Evolutionary conservation across 2,888 invertebrate species (phyloP), one percentile per base, ranked within the genome.

Genomic region (Stomorhina lunata): DNA sequence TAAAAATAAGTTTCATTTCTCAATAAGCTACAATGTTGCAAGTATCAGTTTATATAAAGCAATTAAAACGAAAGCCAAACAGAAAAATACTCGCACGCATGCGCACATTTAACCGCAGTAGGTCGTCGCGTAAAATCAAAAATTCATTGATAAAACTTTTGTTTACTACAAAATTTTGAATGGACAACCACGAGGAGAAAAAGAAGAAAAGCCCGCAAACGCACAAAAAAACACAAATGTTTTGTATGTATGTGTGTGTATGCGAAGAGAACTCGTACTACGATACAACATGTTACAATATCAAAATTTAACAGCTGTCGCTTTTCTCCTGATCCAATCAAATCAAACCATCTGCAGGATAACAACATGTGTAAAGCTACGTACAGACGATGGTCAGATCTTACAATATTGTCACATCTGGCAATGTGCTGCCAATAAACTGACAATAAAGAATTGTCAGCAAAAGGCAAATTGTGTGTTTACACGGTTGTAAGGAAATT

Each of bases 81-180:
- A 29, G 27, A 37, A 61, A 9, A 10, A 9, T 37, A 53, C 22
- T 63, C 77, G 79, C 65, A 72, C 72, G 76, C 66, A 66, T 65
- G 57, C 43, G 57, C 15, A 15, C 1, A 40, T 40, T n/a, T 15
- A 15, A 27, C 45, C 34, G n/a, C 34, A 17, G 34, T 40, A 78
- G 76, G 76, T 77, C 77, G 84, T 80, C 48, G 63, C 50, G 86
- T 87, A 85, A 85, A 68, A 69, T 5, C 2, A n/a, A 43, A 45
- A 85, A 79, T 87, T 88, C 88, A 88, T 88, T 88, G 87, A 88
- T 88, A 84, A 85, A 84, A 80, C 20, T 84, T 86, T 81, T 87
- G 85, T 87, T 88, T 86, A 88, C 87, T 86, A 86, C 78, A 37
- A 32, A 29, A 55, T 4, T 2, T 25, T 12, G 43, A 57, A 66